Conservation (phyloP, 2,888 invertebrate genomes). For the Neoascia interrupta region DNA sequence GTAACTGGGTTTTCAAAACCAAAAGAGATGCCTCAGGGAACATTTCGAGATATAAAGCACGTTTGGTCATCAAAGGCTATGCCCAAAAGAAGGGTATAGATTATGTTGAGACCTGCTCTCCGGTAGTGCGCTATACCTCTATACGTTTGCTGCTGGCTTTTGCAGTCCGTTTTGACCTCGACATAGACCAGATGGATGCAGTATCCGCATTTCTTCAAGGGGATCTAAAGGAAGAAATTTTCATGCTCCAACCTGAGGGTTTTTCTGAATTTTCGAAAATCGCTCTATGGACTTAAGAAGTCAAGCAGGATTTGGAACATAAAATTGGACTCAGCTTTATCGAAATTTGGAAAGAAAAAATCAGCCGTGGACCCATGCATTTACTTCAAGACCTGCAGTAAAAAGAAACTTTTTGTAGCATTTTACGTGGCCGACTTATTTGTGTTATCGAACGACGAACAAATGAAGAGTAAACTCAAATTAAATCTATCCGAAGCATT, state of each 20-base stretch:
- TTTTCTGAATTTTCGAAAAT: background rate
- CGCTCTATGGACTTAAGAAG: background rate
- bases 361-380: background rate
- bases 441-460: no score
- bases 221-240: background rate
- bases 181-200: background rate
- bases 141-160: background rate
- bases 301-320: background rate
- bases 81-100: background rate
- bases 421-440: no score
- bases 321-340: background rate
- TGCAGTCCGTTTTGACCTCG: background rate
- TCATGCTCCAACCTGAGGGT: background rate
- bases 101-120: background rate
- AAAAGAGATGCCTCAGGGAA: background rate
- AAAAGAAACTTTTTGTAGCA: no score
- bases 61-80: background rate
- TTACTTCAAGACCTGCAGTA: background rate
- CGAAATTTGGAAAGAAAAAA: background rate
- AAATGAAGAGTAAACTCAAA: no score
- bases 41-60: background rate
- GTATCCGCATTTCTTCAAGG: background rate
- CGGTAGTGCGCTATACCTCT: background rate
- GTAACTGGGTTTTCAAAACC: background rate
- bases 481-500: slow-evolving; percentile 20